Conservation (phyloP, 2,113 vertebrate species). For the Callocephalon fimbriatum region DNA sequence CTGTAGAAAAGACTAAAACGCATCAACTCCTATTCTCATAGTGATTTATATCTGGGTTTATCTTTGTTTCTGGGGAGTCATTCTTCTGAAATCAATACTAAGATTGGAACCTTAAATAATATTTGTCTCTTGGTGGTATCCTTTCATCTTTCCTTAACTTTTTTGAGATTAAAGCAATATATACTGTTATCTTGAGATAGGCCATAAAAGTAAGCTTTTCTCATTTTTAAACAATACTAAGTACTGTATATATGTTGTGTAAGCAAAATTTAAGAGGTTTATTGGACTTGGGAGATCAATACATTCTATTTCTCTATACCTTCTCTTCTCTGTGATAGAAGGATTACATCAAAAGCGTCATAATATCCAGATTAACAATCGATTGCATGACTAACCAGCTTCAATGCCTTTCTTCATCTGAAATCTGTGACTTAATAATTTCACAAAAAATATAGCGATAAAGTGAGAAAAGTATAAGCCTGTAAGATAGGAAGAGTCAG, state of each 20-base stretch:
- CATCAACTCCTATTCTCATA: background rate
- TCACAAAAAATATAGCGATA: background rate
- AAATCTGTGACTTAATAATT: background rate
- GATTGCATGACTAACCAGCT: background rate
- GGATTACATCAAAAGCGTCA: background rate
- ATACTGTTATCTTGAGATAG: background rate
- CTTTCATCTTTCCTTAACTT: background rate
- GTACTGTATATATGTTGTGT: background rate
- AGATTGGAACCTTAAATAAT: constrained; percentile 1
- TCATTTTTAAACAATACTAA: background rate
- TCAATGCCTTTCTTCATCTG: background rate
- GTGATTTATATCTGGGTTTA: constrained; percentile 15
- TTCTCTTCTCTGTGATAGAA: background rate
- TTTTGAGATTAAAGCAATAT: background rate
- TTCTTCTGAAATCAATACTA: background rate
- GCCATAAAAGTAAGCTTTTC: background rate
- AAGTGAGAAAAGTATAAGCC: background rate
- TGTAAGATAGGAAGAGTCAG: background rate
- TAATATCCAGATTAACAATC: background rate
- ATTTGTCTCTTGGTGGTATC: background rate
- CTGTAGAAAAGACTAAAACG: background rate
- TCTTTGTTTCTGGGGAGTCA: background rate
- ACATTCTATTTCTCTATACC: background rate
- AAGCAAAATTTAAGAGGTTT: constrained; percentile 12
- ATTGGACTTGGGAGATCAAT: background rate